Evolutionary conservation across 2,797 vertebrate genomes (phyloP).

Genomic region (Parauchenoglanis punctatus): DNA sequence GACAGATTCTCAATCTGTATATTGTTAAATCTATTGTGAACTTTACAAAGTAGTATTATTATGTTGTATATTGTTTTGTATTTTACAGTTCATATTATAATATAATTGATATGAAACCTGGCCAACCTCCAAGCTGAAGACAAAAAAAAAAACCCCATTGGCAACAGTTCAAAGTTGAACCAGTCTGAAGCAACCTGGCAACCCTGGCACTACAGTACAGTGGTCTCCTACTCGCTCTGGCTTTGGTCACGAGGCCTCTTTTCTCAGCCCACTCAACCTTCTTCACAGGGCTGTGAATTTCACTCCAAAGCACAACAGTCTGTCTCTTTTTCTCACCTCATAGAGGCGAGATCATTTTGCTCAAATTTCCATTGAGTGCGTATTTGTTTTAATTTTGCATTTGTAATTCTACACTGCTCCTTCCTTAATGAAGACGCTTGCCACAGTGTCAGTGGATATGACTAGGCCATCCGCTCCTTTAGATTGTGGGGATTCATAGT

Average conservation of each 20-base stretch:
- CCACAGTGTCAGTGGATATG: neutral
- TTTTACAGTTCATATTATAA: neutral
- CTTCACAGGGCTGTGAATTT: slow-evolving; percentile 9
- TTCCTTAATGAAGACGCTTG: neutral
- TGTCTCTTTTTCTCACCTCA: slow-evolving; percentile 1
- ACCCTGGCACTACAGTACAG: neutral
- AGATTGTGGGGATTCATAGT: too few relatives aligned
- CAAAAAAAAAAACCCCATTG: neutral
- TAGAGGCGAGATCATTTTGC: neutral
- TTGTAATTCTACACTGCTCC: neutral
- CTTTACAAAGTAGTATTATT: neutral
- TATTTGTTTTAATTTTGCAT: neutral
- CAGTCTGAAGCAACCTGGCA: neutral
- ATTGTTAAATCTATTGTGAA: neutral
- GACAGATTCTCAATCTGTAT: too few relatives aligned
- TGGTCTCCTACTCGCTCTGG: neutral
- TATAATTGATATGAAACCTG: neutral
- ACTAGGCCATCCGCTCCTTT: neutral
- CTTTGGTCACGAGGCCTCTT: slow-evolving; percentile 7
- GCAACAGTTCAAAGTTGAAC: neutral
- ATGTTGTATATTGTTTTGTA: too few relatives aligned
- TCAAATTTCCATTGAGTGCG: neutral
- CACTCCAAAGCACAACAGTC: neutral
- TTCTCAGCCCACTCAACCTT: slow-evolving; percentile 16
- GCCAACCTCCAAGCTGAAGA: neutral